phyloP scores from a whole-genome alignment of 2,888 invertebrate species.

The Macropis europaea region DNA sequence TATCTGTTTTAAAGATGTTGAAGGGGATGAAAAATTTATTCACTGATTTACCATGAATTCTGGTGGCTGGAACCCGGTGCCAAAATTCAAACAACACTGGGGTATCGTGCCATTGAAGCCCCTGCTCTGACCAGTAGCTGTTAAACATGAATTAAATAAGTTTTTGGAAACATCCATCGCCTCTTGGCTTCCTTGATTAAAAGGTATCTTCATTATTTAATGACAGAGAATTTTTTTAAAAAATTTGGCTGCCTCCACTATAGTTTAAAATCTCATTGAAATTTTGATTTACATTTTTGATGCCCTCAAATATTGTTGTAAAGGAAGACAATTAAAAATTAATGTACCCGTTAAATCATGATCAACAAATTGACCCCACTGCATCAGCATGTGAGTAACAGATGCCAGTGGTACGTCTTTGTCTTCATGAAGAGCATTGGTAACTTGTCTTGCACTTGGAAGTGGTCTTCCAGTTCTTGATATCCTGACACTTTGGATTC shows the following conservation, averaged over 20 bases:
- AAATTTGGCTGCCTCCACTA: too few relatives aligned
- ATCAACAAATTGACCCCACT: constrained; percentile 95
- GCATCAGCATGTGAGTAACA: constrained; percentile 91
- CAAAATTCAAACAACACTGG: constrained; percentile 86
- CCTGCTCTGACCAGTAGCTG: constrained; percentile 87
- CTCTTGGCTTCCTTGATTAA: too few relatives aligned
- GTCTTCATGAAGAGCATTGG: constrained; percentile 85
- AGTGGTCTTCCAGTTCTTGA: constrained; percentile 84
- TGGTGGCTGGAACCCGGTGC: constrained; percentile 83
- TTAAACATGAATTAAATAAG: neutral
- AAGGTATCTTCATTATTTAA: too few relatives aligned
- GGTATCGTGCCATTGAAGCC: constrained; percentile 91
- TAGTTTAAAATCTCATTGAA: too few relatives aligned
- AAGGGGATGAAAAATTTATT: neutral
- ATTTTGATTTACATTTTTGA: too few relatives aligned
- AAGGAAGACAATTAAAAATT: neutral
- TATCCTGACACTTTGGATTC: constrained; percentile 82
- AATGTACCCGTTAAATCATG: constrained; percentile 88
- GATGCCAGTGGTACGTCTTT: constrained; percentile 84
- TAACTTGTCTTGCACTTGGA: constrained; percentile 89
- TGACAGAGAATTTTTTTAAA: too few relatives aligned
- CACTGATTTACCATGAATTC: constrained; percentile 82
- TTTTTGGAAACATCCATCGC: neutral
- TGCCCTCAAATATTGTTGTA: too few relatives aligned
- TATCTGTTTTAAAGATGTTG: neutral